A percentile compares a stretch with the other conserved stretches of the same genome.
phyloP scores from a whole-genome alignment of 2,888 invertebrate genomes.

The Eupithecia inturbata region DNA sequence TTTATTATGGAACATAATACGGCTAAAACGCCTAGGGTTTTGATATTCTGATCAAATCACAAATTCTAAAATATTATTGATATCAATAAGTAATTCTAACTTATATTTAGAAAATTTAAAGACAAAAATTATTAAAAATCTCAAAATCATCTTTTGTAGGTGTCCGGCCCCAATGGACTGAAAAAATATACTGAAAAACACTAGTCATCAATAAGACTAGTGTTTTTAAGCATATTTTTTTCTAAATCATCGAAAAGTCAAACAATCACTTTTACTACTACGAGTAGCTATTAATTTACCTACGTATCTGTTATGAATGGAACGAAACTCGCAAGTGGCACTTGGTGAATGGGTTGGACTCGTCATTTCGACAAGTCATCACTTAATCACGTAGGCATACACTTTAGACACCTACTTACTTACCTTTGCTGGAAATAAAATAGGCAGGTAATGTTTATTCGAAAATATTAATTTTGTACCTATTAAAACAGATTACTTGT shows the following conservation, averaged over 20 bases:
- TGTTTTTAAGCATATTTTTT: neutral
- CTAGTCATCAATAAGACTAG: too few relatives aligned
- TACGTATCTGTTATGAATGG: slow-evolving; percentile 46
- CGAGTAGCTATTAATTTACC: neutral
- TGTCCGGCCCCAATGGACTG: too few relatives aligned
- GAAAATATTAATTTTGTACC: neutral
- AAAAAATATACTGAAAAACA: too few relatives aligned
- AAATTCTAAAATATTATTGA: neutral
- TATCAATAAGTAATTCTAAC: neutral
- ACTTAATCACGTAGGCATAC: slow-evolving; percentile 53
- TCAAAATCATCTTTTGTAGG: neutral
- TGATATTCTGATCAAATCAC: neutral
- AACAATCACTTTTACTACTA: neutral
- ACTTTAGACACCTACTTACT: slow-evolving; percentile 41
- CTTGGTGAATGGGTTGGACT: slow-evolving; percentile 54
- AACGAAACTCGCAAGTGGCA: slow-evolving; percentile 57
- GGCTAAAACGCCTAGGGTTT: neutral
- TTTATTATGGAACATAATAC: neutral
- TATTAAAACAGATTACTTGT: neutral
- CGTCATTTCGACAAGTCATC: slow-evolving; percentile 59
- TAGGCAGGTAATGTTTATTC: slow-evolving; percentile 13
- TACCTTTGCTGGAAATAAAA: slow-evolving; percentile 39
- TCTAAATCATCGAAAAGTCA: neutral
- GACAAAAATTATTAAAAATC: too few relatives aligned
- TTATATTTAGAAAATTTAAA: neutral